Conservation (phyloP, 1,140 invertebrate species). For the Cydia strobilella region DNA sequence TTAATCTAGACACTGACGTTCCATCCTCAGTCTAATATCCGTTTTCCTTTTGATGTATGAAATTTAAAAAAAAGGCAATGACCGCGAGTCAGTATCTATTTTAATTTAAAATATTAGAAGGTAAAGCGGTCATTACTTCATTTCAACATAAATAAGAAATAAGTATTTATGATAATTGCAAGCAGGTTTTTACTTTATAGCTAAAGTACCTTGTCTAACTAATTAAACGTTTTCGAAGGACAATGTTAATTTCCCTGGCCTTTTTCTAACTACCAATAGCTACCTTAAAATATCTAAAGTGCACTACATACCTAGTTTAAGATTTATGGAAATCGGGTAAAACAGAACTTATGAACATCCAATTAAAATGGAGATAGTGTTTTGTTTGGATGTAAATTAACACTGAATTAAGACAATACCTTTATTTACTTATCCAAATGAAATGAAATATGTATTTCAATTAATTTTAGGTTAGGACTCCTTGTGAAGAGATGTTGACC, state of each 20-base stretch:
- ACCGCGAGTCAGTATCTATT: no score
- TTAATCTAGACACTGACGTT: no score
- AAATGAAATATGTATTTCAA: background rate
- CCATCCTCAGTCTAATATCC: no score
- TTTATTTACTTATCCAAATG: no score
- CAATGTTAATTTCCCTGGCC: background rate
- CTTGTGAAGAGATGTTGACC: constrained; percentile 80
- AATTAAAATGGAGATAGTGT: no score
- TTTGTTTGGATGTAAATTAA: no score
- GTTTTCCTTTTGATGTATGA: no score
- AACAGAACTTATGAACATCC: no score
- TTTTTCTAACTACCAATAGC: constrained; percentile 21
- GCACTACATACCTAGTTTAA: no score
- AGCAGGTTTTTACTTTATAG: background rate
- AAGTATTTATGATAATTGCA: background rate
- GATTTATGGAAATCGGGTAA: no score
- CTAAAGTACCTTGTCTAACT: background rate
- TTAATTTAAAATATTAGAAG: background rate
- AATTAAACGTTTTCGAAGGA: background rate
- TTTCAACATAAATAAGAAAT: background rate
- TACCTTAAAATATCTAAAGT: constrained; percentile 18
- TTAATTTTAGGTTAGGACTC: constrained; percentile 78
- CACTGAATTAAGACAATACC: no score
- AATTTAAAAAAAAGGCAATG: no score
- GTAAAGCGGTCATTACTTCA: background rate